Conservation (phyloP, 2,888 invertebrate species). For the Ethmia dodecea region DNA sequence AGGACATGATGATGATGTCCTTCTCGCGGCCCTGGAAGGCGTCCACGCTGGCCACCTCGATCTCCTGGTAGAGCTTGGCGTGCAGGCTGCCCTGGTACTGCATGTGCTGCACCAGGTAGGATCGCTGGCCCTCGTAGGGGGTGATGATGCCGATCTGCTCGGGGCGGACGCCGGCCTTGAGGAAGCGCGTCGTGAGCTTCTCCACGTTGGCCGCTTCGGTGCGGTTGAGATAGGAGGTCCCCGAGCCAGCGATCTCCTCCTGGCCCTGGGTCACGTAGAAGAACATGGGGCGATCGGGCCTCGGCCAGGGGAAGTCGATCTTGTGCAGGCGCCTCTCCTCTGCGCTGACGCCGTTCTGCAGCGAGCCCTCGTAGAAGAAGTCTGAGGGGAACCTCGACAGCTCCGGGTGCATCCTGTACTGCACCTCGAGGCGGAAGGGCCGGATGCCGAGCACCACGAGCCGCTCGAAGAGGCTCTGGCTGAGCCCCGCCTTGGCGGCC, state of each 20-base stretch:
- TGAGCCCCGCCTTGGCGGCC: slow-evolving; percentile 97
- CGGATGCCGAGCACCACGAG: slow-evolving; percentile 97
- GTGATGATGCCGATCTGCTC: slow-evolving; percentile 99
- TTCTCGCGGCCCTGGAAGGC: slow-evolving; percentile 99
- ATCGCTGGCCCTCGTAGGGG: slow-evolving; percentile 98
- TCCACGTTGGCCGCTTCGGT: slow-evolving; percentile 99
- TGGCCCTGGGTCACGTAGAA: slow-evolving; percentile 99
- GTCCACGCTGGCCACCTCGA: slow-evolving; percentile 99
- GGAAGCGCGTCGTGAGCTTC: slow-evolving; percentile 96
- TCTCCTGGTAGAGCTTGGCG: slow-evolving; percentile 97
- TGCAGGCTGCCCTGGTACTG: slow-evolving; percentile 98
- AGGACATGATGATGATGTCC: slow-evolving; percentile 99
- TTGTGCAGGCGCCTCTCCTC: slow-evolving; percentile 93
- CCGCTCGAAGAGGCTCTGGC: slow-evolving; percentile 97
- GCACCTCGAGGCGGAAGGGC: slow-evolving; percentile 97
- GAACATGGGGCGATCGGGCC: slow-evolving; percentile 97
- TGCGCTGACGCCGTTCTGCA: slow-evolving; percentile 99
- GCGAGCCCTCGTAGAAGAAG: slow-evolving; percentile 98
- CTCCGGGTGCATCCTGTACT: slow-evolving; percentile 99
- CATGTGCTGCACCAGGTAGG: slow-evolving; percentile 98
- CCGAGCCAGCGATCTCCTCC: slow-evolving; percentile 99
- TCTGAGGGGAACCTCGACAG: slow-evolving; percentile 98
- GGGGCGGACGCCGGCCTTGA: slow-evolving; percentile 96
- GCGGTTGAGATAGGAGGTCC: slow-evolving; percentile 98
- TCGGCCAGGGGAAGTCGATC: slow-evolving; percentile 99